A percentile compares a stretch with the other conserved stretches of the same genome.
These are phyloP conservation scores for Spilogale gracilis DNA, from an alignment of 2,113 vertebrate genomes.

Conservation along the genomic window DNA sequence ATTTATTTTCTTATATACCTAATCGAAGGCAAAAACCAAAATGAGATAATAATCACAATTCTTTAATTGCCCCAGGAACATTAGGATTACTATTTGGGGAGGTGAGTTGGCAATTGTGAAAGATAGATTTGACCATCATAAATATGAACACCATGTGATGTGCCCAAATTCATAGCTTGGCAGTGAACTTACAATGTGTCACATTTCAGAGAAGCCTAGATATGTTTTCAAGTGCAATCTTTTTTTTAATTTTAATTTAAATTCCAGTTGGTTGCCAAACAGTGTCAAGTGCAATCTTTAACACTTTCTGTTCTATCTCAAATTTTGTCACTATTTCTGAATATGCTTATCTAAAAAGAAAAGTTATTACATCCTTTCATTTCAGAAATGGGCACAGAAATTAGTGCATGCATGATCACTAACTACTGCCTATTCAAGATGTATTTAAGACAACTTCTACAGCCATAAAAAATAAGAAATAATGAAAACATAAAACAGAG, in stretches of 20 bases:
- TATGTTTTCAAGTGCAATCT: neutral
- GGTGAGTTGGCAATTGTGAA: neutral
- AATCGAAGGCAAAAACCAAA: constrained; percentile 46
- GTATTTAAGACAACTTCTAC: neutral
- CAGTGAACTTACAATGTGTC: constrained; percentile 6
- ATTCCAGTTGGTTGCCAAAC: neutral
- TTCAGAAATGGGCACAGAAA: neutral
- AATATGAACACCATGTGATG: constrained; percentile 19
- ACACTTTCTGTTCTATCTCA: constrained; percentile 24
- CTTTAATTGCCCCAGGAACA: neutral
- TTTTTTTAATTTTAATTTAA: neutral
- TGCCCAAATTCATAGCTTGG: constrained; percentile 22
- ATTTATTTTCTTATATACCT: neutral
- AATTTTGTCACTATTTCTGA: constrained; percentile 8
- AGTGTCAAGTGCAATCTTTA: constrained; percentile 44
- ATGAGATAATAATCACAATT: neutral
- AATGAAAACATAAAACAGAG: neutral
- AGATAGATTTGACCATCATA: constrained; percentile 45
- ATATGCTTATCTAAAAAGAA: constrained; percentile 32
- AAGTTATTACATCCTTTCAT: constrained; percentile 9
- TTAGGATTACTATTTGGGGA: neutral
- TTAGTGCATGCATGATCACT: neutral
- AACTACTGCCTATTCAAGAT: neutral
- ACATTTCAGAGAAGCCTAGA: constrained; percentile 29
- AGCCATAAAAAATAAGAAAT: neutral